Conservation (phyloP, 2,113 vertebrate genomes). For the Lathamus discolor region DNA sequence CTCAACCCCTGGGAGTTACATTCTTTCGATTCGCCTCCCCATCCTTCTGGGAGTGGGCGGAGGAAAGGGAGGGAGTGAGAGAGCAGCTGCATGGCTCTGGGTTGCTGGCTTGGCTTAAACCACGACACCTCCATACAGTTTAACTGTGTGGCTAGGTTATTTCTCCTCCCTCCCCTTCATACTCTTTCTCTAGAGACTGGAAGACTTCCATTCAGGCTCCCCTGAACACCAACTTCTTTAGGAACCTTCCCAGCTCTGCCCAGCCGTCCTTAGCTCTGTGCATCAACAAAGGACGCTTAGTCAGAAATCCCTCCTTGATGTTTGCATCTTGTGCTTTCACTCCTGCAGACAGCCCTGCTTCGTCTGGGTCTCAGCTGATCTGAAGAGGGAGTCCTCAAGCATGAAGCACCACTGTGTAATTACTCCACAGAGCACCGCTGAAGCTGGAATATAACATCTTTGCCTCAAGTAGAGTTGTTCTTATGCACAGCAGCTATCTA, state of each 20-base stretch:
- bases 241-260: background rate
- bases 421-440: accelerated
- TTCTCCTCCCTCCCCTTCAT: background rate
- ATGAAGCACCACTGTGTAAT: background rate
- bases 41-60: too few relatives aligned
- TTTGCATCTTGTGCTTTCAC: background rate
- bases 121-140: background rate
- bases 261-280: background rate
- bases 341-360: background rate
- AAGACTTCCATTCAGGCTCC: background rate
- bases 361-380: background rate
- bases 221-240: background rate
- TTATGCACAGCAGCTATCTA: background rate
- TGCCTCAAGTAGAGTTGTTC: background rate
- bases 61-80: too few relatives aligned
- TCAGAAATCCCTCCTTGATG: background rate
- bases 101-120: too few relatives aligned
- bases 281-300: too few relatives aligned
- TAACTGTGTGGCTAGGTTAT: background rate
- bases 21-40: too few relatives aligned
- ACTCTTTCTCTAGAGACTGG: background rate
- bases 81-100: too few relatives aligned
- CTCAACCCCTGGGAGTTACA: too few relatives aligned
- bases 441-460: accelerated
- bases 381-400: background rate